phyloP scores from a whole-genome alignment of 1,140 invertebrate species.

The Drosophila lacertosa region DNA sequence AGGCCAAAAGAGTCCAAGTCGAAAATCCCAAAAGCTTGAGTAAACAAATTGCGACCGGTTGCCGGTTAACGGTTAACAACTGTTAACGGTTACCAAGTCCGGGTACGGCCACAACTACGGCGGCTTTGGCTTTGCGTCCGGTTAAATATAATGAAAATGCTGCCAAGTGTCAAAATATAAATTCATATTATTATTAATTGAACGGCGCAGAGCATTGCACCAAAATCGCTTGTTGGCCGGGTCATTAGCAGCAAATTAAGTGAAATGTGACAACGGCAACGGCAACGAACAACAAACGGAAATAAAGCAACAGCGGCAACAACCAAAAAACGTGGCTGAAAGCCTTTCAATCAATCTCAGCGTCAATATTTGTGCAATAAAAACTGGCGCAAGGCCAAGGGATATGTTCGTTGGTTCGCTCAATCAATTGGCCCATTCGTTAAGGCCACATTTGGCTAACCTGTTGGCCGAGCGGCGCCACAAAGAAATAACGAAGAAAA shows the following conservation, averaged over 20 bases:
- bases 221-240: conserved; percentile 29
- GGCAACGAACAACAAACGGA: conserved; percentile 22
- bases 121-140: conserved; percentile 5
- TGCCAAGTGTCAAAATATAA: conserved; percentile 39
- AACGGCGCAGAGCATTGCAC: conserved; percentile 22
- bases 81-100: not conserved
- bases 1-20: conserved; percentile 4
- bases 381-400: conserved; percentile 56
- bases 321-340: conserved; percentile 16
- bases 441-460: conserved; percentile 48
- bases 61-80: too few relatives aligned
- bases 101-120: not conserved
- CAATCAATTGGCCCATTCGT: conserved; percentile 33
- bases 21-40: conserved; percentile 29
- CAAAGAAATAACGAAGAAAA: conserved; percentile 16
- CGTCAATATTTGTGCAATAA: conserved; percentile 64
- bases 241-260: conserved; percentile 50
- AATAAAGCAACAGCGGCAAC: conserved; percentile 5
- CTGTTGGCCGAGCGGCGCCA: conserved; percentile 50
- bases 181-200: conserved; percentile 45
- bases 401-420: conserved; percentile 25
- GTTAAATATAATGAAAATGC: conserved; percentile 28
- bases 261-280: conserved; percentile 45
- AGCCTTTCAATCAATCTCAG: conserved; percentile 51
- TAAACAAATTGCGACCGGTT: conserved; percentile 38